Evolutionary conservation across 2,888 invertebrate genomes (phyloP).

Genomic region (Drosophila lutescens): DNA sequence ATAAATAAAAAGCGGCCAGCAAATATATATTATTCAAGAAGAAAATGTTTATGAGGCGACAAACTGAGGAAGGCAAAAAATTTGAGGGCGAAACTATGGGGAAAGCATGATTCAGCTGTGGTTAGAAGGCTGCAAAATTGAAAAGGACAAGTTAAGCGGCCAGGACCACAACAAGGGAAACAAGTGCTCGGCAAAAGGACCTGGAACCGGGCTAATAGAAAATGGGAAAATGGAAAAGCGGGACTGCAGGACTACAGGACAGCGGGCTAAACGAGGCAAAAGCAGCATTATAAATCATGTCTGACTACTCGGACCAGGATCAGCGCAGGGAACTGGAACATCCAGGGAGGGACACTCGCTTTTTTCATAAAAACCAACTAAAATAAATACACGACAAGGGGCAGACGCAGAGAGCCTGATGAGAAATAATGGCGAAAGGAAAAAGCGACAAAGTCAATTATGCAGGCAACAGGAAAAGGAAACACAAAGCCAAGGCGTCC

Average conservation of each 20-base stretch:
- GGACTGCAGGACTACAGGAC: slow-evolving; percentile 7
- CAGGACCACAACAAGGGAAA: slow-evolving; percentile 43
- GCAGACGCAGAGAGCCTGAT: slow-evolving; percentile 28
- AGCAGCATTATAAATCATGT: slow-evolving; percentile 77
- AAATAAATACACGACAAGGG: slow-evolving; percentile 48
- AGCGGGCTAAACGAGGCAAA: slow-evolving; percentile 24
- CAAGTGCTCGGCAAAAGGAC: slow-evolving; percentile 28
- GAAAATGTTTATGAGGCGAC: slow-evolving; percentile 62
- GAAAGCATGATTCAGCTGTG: slow-evolving; percentile 30
- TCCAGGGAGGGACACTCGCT: slow-evolving; percentile 59
- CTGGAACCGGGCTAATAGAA: slow-evolving; percentile 66
- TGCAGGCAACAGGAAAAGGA: slow-evolving; percentile 62
- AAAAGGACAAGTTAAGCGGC: slow-evolving; percentile 76
- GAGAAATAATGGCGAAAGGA: slow-evolving; percentile 65
- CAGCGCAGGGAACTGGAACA: slow-evolving; percentile 20
- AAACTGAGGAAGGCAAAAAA: slow-evolving; percentile 44
- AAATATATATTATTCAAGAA: slow-evolving; percentile 59
- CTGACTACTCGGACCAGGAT: slow-evolving; percentile 46
- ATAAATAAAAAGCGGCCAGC: slow-evolving; percentile 54
- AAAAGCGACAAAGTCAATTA: slow-evolving; percentile 78
- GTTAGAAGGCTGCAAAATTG: slow-evolving; percentile 58
- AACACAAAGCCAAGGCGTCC: slow-evolving; percentile 23
- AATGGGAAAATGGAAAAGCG: slow-evolving; percentile 30
- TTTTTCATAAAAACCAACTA: slow-evolving; percentile 69
- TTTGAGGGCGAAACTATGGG: slow-evolving; percentile 25